Evolutionary conservation across 2,888 invertebrate species (phyloP), one percentile per base, ranked within the genome.

Genomic region (Meta bourneti): DNA sequence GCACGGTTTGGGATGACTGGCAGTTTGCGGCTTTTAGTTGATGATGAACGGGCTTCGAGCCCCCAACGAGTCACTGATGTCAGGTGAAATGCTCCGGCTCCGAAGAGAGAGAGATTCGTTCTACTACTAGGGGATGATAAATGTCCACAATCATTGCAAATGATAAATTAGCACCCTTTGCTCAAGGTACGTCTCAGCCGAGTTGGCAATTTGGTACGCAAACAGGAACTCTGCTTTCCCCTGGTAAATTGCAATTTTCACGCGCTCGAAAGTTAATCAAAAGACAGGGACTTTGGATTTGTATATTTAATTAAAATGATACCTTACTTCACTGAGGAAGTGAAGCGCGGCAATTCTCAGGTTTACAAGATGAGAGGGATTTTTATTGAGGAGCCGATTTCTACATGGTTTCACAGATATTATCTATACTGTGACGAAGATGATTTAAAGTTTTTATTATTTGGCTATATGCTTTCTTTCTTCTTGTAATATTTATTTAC

Each of bases 21-120:
- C 77, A 77, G 77, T 52, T 77, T 11, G n/a, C 61, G 54, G 72
- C 51, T 74, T 72, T 75, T 54, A 54, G 75, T 13, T 52, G 75
- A 84, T 84, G 84, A 84, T 84, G 84, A 74, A 84, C 84, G 74
- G 84, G 74, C 69, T 16, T 48, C 20, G 69, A 81, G 70, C 82
- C 75, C 54, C 74, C 75, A 82, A n/a, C 82, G 34, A 84, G 84
- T 84, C 84, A 84, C 84, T 61, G 61, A 54, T 75, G 84, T 84
- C 84, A 84, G 74, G 51, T 16, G 70, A 70, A 81, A 48, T 81
- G 80, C n/a, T 61, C 16, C 16, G 80, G n/a, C 34, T 34, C 4
- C 34, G 34, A 34, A 49, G n/a, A 52, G 77, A 52, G 52, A 77
- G 52, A 77, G 61, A 82, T 72, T 72, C 49, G 72, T 71, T 72